These are phyloP conservation scores for Riptortus pedestris DNA, from an alignment of 1,140 invertebrate species.

Conservation along the genomic window DNA sequence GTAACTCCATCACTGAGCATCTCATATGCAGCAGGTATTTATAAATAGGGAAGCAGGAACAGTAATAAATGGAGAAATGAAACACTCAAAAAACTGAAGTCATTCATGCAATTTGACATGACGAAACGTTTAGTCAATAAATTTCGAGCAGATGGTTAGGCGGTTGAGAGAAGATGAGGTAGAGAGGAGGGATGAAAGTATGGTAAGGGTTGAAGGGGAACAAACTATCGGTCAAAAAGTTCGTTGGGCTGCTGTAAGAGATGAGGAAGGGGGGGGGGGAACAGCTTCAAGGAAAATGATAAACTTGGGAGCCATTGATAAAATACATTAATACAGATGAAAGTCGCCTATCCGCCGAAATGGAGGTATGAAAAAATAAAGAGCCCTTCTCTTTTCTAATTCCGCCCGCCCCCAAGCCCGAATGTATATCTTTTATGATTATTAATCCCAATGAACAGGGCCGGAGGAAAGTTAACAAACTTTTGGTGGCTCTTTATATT, in stretches of 20 bases:
- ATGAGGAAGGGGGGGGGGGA: conserved; percentile 10
- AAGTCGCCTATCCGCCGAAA: conserved; percentile 31
- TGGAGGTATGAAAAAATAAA: conserved; percentile 36
- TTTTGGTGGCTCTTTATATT: conserved; percentile 29
- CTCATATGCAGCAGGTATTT: too few species aligned
- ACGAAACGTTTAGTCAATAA: too few species aligned
- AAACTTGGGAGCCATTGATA: conserved; percentile 36
- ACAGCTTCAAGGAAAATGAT: conserved; percentile 31
- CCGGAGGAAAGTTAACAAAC: conserved; percentile 28
- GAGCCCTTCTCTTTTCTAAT: conserved; percentile 33
- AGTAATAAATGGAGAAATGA: too few species aligned
- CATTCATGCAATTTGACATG: too few species aligned
- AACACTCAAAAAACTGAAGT: too few species aligned
- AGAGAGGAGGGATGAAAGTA: too few species aligned
- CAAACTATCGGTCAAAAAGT: too few species aligned
- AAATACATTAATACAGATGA: conserved; percentile 36
- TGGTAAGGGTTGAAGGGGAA: too few species aligned
- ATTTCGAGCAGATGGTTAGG: too few species aligned
- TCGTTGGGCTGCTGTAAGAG: conserved; percentile 2
- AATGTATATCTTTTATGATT: conserved; percentile 34
- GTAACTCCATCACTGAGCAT: too few species aligned
- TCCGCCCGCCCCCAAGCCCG: conserved; percentile 25
- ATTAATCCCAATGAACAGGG: conserved; percentile 33
- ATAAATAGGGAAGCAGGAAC: too few species aligned
- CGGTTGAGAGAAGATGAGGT: too few species aligned